These are phyloP conservation scores for Ectropis crepuscularia DNA, from an alignment of 2,888 invertebrate species.

Conservation along the genomic window DNA sequence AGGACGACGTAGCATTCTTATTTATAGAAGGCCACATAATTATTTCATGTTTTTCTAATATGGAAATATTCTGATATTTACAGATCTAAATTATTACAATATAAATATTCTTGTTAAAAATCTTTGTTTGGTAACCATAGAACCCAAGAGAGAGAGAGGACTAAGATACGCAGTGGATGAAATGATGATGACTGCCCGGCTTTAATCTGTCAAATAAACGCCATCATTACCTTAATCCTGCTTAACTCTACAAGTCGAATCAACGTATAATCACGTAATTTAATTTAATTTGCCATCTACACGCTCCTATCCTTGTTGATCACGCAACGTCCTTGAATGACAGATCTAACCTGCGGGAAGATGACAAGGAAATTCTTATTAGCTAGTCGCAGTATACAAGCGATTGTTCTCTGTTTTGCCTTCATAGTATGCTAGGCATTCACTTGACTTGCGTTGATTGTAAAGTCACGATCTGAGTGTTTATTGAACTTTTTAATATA, in stretches of 20 bases:
- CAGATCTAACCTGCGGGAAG: slow-evolving; percentile 53
- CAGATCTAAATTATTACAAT: too few species aligned
- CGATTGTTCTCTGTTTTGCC: neutral
- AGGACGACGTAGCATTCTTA: too few species aligned
- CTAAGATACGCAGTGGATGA: neutral
- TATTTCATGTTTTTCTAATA: too few species aligned
- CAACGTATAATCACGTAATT: slow-evolving; percentile 10
- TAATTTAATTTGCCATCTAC: slow-evolving; percentile 13
- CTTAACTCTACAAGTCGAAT: slow-evolving; percentile 5
- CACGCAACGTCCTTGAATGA: slow-evolving; percentile 18
- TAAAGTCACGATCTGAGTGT: too few species aligned
- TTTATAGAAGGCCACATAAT: too few species aligned
- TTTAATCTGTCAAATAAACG: slow-evolving; percentile 1
- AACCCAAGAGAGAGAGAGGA: too few species aligned
- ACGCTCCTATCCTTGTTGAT: neutral
- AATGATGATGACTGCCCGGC: neutral
- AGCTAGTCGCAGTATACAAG: slow-evolving; percentile 54
- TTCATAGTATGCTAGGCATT: neutral
- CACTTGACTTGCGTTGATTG: neutral
- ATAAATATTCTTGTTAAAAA: too few species aligned
- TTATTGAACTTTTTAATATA: too few species aligned
- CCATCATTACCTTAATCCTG: slow-evolving; percentile 9
- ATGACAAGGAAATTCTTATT: slow-evolving; percentile 65
- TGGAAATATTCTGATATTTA: too few species aligned
- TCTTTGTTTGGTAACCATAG: too few species aligned